Base-by-base conservation (phyloP, 2,113 vertebrate genomes). In the Rhinopomastus cyanomelas region DNA sequence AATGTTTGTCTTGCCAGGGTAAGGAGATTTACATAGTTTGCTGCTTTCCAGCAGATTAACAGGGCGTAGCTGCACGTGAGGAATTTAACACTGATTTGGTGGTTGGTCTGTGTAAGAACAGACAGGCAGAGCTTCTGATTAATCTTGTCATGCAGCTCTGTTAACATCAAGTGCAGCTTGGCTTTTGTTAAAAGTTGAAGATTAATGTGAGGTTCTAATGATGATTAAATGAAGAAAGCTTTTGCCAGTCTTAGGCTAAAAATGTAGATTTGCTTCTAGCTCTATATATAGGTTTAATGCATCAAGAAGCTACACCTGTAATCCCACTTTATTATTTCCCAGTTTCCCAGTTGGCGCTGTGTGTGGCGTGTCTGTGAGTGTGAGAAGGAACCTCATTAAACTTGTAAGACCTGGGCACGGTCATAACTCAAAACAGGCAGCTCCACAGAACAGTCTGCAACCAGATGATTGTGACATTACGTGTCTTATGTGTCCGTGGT, bases 1-100 rank as follows among this genome's bases (percentile, higher is more conserved):
- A 93, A 88, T 91, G 81, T 96, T 97, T 96, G 94, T 92, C 95
- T 97, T 14, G 1, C 64, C 75, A 67, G 80, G 62, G 32, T 95
- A 95, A 97, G 92, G 89, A 96, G 94, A 97, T 97, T 96, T 96
- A 96, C 94, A 89, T 95, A 96, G 93, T 97, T 97, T 96, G 87
- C 93, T 96, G 77, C 95, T 97, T 97, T 96, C 8, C 52, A 92
- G 89, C 69, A 95, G 96, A 97, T 98, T 97, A 97, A 95, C 96
- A 94, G 97, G 97, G 97, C 4, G 94, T 97, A 97, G 94, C 87
- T 93, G 88, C 95, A 96, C 27, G 81, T 97, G 97, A 97, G 96
- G 96, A 97, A 97, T 97, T 97, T 97, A 94, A 49, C 95, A 91
- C 88, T 96, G 96, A 95, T 97, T 97, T 95, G 96, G 77, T 94